Percentiles rank a stretch among this genome's conserved stretches.
Conservation (phyloP, 2,113 vertebrate genomes). For the Tragelaphus imberbis region DNA sequence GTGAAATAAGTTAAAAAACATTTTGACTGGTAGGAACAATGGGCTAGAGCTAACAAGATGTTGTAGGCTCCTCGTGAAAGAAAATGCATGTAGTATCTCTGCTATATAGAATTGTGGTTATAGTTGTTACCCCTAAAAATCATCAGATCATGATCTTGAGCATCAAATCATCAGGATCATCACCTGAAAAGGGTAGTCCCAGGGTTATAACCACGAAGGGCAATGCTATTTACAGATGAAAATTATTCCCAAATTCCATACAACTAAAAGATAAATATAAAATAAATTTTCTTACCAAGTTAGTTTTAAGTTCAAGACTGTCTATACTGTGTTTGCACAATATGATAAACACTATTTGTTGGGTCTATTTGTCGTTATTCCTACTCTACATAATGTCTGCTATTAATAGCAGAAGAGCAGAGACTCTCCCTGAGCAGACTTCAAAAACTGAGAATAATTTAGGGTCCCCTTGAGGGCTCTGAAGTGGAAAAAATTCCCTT, state of each 20-base stretch:
- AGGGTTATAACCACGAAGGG: not conserved
- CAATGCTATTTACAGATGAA: not conserved
- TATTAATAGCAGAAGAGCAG: not conserved
- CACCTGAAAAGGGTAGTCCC: not conserved
- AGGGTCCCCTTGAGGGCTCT: not conserved
- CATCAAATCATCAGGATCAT: not conserved
- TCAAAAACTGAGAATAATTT: not conserved
- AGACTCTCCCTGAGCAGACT: not conserved
- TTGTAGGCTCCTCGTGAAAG: not conserved
- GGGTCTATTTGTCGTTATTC: not conserved
- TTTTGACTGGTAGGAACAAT: not conserved
- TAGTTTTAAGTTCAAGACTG: not conserved
- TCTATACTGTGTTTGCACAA: not conserved
- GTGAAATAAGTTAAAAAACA: not conserved
- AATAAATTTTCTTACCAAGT: not conserved
- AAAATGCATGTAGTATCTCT: rapidly evolving
- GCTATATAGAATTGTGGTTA: not conserved
- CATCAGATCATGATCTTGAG: not conserved
- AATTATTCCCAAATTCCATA: not conserved
- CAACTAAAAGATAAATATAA: not conserved
- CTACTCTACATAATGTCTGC: not conserved
- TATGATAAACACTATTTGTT: not conserved
- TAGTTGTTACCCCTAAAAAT: not conserved
- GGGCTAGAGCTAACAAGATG: not conserved
- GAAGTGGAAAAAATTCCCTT: not conserved